Percentiles rank a stretch among this genome's conserved stretches.
phyloP scores from a whole-genome alignment of 2,888 invertebrate genomes.

The Eubasilissa splendida region DNA sequence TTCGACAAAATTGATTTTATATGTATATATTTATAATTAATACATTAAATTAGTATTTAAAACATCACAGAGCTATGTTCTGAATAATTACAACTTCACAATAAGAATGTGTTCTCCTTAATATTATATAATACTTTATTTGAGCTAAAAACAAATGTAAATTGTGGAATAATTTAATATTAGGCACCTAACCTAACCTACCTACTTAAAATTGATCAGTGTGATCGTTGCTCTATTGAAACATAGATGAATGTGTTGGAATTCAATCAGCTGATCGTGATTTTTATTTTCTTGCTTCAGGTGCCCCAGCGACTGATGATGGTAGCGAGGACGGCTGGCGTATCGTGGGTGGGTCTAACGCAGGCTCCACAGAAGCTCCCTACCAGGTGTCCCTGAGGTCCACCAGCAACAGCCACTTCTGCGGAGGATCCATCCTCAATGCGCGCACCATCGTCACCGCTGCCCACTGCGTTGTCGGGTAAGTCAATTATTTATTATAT shows the following conservation, averaged over 20 bases:
- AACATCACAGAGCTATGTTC: no score
- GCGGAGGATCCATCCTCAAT: constrained; percentile 68
- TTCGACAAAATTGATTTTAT: no score
- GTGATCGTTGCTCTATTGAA: neutral
- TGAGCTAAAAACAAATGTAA: no score
- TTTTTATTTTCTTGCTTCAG: neutral
- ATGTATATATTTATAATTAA: no score
- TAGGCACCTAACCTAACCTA: neutral
- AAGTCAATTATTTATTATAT: constrained; percentile 44
- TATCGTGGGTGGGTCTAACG: constrained; percentile 60
- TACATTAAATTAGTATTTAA: no score
- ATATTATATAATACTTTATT: no score
- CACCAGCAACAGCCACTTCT: constrained; percentile 60
- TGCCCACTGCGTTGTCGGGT: constrained; percentile 68
- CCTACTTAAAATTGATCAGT: neutral
- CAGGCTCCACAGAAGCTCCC: constrained; percentile 59
- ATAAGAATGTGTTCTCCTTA: no score
- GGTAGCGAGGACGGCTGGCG: constrained; percentile 22
- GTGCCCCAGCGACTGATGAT: constrained; percentile 19
- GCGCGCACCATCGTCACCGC: constrained; percentile 69
- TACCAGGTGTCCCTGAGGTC: constrained; percentile 61
- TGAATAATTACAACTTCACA: no score
- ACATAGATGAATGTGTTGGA: neutral
- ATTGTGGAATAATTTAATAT: neutral
- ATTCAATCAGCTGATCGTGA: neutral